Base-by-base conservation (phyloP, 2,797 vertebrate genomes). In the Schizopygopsis pylzovi region DNA sequence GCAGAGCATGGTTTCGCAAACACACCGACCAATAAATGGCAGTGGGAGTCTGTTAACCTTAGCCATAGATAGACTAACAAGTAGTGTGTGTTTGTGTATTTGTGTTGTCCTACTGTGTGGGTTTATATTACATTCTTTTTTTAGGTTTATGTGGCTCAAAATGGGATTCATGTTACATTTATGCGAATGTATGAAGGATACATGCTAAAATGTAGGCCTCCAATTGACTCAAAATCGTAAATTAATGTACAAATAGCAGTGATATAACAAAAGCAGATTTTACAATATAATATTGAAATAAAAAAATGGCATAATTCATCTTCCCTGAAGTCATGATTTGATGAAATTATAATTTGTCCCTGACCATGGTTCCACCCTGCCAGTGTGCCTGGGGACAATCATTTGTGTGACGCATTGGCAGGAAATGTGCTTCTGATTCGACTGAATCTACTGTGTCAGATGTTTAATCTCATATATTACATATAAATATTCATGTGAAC, bases 261-360 rank as follows among this genome's bases (percentile, higher is more conserved):
- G 41, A 79, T 68, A 54, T 10, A 70, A 45, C 47, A 9, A 61
- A 83, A 63, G 20, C 16, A 61, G 77, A 37, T 63, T 91, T 87
- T 92, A 33, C 79, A 87, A 92, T 90, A 85, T 86, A 73, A 72
- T 67, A 65, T 16, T 28, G 43, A 76, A 43, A 79, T 54, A 84
- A 54, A 77, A 77, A 33, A 33, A 33, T 2, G 2, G 33, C 33
- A 33, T 86, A 71, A 56, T 79, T 22, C 37, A 18, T 20, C 18
- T 41, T 56, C 25, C 76, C 56, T 49, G 83, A 65, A 86, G 54
- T 94, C 94, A 91, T 95, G 95, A 96, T 96, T 91, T 91, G 92
- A 95, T 95, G 94, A 86, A 92, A 95, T 95, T 95, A 95, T 92
- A 92, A 93, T 96, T 95, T 95, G 95, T 95, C 92, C 95, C 91